These are phyloP conservation scores for Pachymerium ferrugineum DNA, from an alignment of 2,888 invertebrate genomes.

Conservation along the genomic window DNA sequence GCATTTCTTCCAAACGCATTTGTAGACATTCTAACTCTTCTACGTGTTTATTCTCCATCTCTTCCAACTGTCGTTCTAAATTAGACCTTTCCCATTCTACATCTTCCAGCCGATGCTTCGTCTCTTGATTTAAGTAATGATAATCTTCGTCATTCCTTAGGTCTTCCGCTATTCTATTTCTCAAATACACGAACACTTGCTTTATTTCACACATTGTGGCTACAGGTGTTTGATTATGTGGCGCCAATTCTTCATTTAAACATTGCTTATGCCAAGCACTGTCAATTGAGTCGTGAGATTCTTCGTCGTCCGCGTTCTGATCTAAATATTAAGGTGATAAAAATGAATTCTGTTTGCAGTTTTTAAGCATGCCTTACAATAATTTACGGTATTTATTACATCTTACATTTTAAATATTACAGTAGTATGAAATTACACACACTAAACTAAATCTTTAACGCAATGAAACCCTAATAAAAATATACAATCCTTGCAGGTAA, in stretches of 20 bases:
- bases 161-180: neutral
- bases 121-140: neutral
- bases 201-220: conserved; percentile 1
- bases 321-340: neutral
- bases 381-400: too few species aligned
- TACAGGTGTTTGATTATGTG: neutral
- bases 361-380: too few species aligned
- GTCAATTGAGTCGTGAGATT: neutral
- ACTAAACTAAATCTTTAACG: too few species aligned
- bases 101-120: neutral
- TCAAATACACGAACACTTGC: conserved; percentile 12
- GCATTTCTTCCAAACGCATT: neutral
- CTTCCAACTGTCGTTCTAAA: neutral
- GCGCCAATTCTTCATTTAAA: neutral
- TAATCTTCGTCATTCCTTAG: neutral
- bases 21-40: neutral
- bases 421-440: too few species aligned
- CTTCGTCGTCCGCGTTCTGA: neutral
- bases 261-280: neutral
- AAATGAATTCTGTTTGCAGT: too few species aligned
- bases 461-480: too few species aligned
- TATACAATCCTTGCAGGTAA: too few species aligned
- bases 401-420: too few species aligned
- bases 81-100: neutral
- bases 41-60: neutral